phyloP scores from a whole-genome alignment of 2,113 vertebrate genomes.

The Mesoclemmys tuberculata region DNA sequence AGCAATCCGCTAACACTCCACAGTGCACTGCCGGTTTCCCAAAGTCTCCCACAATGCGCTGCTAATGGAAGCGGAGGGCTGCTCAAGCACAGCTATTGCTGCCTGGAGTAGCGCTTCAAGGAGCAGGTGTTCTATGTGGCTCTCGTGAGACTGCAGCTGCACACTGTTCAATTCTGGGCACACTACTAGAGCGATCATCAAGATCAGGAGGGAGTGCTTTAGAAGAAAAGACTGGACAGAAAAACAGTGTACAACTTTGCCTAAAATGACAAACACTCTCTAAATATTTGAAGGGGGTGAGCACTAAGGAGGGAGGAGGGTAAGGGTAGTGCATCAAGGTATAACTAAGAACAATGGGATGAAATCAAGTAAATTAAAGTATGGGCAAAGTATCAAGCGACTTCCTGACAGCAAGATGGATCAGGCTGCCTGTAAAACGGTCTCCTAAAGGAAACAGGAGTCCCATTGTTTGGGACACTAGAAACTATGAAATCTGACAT shows the following conservation, averaged over 20 bases:
- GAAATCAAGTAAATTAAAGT: not conserved
- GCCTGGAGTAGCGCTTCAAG: not conserved
- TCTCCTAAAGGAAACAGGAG: not conserved
- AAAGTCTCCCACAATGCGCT: not conserved
- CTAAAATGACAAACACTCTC: constrained; percentile 50
- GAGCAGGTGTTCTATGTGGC: not conserved
- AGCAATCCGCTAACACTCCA: not conserved
- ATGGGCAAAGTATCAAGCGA: constrained; percentile 20
- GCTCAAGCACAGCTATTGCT: not conserved
- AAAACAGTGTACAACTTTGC: constrained; percentile 12
- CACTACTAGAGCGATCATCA: not conserved
- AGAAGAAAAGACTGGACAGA: not conserved
- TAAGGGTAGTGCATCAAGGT: not conserved
- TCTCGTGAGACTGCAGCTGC: not conserved
- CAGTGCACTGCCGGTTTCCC: accelerated
- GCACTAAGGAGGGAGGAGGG: not conserved
- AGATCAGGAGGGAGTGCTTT: constrained; percentile 7
- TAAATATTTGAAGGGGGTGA: not conserved
- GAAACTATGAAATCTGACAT: not conserved
- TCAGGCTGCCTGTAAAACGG: not conserved
- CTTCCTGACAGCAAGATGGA: constrained; percentile 36
- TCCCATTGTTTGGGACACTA: not conserved
- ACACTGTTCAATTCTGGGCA: not conserved
- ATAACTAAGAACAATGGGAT: not conserved
- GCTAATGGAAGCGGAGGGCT: not conserved